Conservation (phyloP, 2,797 vertebrate genomes). For the Mus minutoides region DNA sequence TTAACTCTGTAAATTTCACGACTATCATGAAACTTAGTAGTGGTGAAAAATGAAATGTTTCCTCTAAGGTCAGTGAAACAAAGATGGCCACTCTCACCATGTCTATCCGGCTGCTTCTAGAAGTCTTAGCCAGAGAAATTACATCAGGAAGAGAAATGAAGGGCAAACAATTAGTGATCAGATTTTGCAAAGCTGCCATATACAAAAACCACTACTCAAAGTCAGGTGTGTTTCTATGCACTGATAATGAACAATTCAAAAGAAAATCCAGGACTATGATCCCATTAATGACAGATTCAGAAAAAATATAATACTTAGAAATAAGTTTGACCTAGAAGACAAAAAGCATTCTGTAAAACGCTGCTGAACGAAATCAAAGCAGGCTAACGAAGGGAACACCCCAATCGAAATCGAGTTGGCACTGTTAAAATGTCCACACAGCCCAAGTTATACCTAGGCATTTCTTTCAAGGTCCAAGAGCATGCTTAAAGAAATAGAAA, state of each 20-base stretch:
- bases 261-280: not conserved
- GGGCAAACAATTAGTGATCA: not conserved
- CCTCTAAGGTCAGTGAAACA: not conserved
- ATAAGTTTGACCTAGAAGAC: conserved; percentile 8
- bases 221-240: not conserved
- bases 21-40: not conserved
- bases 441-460: not conserved
- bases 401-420: not conserved
- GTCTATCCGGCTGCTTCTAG: not conserved
- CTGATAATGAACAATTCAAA: not conserved
- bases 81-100: not conserved
- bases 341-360: not conserved
- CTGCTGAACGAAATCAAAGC: not conserved
- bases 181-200: not conserved
- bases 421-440: not conserved
- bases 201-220: not conserved
- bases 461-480: not conserved
- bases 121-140: not conserved
- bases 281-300: not conserved
- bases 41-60: not conserved
- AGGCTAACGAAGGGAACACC: not conserved
- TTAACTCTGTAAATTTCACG: not conserved
- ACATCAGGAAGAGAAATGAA: conserved; percentile 17
- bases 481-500: conserved; percentile 11
- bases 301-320: conserved; percentile 40